Percentiles rank a stretch among this genome's conserved stretches.
Evolutionary conservation across 1,140 invertebrate species (phyloP).

Genomic region (Trichonephila clavata): DNA sequence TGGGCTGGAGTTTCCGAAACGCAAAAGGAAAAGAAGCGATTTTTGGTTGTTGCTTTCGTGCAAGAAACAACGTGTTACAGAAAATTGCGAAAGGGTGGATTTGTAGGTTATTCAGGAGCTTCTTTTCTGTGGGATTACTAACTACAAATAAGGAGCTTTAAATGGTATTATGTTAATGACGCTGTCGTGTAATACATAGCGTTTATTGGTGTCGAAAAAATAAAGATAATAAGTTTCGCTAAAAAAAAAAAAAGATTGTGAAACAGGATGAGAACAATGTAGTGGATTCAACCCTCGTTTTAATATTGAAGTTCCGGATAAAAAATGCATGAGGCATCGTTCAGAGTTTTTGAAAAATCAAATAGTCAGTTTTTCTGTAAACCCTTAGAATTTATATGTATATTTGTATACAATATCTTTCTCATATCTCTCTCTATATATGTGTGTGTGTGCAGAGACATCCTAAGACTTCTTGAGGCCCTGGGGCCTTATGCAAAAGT

Average conservation of each 20-base stretch:
- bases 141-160: slow-evolving; percentile 9
- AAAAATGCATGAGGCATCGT: no score
- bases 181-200: background rate
- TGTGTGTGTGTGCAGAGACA: no score
- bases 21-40: slow-evolving; percentile 32
- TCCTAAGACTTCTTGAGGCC: no score
- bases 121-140: slow-evolving; percentile 15
- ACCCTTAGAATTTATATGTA: no score
- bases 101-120: slow-evolving; percentile 4
- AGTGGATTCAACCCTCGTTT: no score
- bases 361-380: no score
- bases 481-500: no score
- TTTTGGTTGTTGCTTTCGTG: slow-evolving; percentile 34
- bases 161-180: slow-evolving; percentile 7
- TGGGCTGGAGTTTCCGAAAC: slow-evolving; percentile 26
- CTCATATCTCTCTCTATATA: no score
- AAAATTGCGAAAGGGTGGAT: slow-evolving; percentile 17
- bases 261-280: no score
- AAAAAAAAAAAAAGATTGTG: background rate
- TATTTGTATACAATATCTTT: no score
- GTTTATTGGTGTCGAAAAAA: background rate
- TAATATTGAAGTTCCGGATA: no score
- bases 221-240: background rate
- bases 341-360: no score
- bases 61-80: slow-evolving; percentile 54